phyloP scores from a whole-genome alignment of 2,888 invertebrate genomes.

The Ormyrus rosae region DNA sequence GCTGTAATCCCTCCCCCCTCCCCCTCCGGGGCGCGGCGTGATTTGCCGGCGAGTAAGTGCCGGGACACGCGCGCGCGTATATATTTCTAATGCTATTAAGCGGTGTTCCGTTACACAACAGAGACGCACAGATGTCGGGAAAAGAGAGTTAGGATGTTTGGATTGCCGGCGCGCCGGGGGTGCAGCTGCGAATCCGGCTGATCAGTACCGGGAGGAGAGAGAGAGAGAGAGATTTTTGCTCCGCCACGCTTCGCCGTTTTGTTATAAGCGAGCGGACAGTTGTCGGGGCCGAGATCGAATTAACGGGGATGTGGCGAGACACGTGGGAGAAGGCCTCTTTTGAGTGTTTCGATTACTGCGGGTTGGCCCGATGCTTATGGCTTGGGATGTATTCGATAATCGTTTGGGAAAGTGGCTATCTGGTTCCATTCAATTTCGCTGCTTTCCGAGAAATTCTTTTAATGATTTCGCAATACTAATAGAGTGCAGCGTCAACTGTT shows the following conservation, averaged over 20 bases:
- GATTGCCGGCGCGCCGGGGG: too few relatives aligned
- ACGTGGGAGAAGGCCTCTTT: not conserved
- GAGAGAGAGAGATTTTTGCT: constrained; percentile 51
- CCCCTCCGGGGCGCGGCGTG: constrained; percentile 21
- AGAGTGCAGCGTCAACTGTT: too few relatives aligned
- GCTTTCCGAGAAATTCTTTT: too few relatives aligned
- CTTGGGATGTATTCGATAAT: too few relatives aligned
- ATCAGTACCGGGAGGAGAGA: not conserved
- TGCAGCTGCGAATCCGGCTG: too few relatives aligned
- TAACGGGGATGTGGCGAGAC: constrained; percentile 18
- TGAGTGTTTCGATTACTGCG: too few relatives aligned
- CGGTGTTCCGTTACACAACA: constrained; percentile 75
- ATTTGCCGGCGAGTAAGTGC: constrained; percentile 14
- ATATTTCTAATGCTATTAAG: constrained; percentile 75
- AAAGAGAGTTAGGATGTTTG: not conserved
- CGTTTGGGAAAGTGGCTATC: too few relatives aligned
- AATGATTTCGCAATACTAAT: too few relatives aligned
- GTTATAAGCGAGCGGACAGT: not conserved
- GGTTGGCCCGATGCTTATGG: too few relatives aligned
- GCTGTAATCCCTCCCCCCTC: constrained; percentile 27
- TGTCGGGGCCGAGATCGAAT: constrained; percentile 18
- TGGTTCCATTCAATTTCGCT: too few relatives aligned
- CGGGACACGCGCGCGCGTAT: constrained; percentile 60
- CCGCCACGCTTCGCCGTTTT: not conserved
- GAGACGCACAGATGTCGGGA: constrained; percentile 68